Evolutionary conservation across 2,888 invertebrate species (phyloP).

Genomic region (Harpalus rufipes): DNA sequence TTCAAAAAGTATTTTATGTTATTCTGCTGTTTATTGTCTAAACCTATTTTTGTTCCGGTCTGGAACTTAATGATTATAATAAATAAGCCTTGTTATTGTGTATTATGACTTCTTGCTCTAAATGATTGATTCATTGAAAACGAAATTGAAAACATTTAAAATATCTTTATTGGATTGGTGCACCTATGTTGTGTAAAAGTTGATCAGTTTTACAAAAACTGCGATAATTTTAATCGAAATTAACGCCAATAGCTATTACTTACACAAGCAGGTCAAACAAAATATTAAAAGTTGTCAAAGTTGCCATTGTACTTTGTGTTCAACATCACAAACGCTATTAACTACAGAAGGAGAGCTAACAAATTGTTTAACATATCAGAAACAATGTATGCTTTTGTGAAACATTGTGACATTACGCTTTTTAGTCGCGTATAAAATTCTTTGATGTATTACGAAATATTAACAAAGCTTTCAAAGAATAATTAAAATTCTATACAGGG

Average conservation of each 20-base stretch:
- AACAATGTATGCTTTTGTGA: slow-evolving; percentile 3
- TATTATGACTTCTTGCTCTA: too few species aligned
- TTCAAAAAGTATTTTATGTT: too few species aligned
- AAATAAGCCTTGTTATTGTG: too few species aligned
- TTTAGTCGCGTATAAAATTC: slow-evolving; percentile 1
- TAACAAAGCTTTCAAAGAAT: background rate
- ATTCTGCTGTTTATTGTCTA: too few species aligned
- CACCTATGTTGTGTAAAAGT: background rate
- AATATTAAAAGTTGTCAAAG: slow-evolving; percentile 1
- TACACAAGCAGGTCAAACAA: background rate
- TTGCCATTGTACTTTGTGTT: background rate
- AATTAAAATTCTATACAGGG: slow-evolving; percentile 3
- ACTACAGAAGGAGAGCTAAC: slow-evolving; percentile 7
- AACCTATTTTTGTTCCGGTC: too few species aligned
- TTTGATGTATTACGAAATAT: slow-evolving; percentile 13
- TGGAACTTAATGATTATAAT: too few species aligned
- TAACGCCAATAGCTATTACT: background rate
- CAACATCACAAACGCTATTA: slow-evolving; percentile 8
- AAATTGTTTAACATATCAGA: slow-evolving; percentile 27
- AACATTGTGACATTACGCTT: background rate
- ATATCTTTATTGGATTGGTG: too few species aligned
- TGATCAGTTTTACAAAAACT: background rate
- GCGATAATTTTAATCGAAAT: background rate
- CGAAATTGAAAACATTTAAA: too few species aligned
- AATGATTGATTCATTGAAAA: too few species aligned